These are phyloP conservation scores for Poecilia latipinna DNA, from an alignment of 2,113 vertebrate genomes.

Conservation along the genomic window DNA sequence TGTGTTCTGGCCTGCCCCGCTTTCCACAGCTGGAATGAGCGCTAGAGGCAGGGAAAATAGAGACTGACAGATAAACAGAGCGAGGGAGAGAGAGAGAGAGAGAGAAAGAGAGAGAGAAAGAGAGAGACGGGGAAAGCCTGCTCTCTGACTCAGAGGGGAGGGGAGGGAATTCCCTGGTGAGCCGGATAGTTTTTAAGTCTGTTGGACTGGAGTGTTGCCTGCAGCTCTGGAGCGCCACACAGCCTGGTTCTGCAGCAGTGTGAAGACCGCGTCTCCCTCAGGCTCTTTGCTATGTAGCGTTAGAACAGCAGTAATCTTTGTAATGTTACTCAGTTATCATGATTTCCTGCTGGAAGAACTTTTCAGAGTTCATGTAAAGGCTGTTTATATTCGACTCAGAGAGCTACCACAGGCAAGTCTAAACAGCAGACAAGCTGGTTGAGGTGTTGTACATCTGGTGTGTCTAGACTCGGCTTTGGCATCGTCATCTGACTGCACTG, in stretches of 20 bases:
- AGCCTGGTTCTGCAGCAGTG: constrained; percentile 54
- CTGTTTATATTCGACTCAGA: constrained; percentile 46
- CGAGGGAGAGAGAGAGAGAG: constrained; percentile 56
- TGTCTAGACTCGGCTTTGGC: constrained; percentile 68
- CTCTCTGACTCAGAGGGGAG: constrained; percentile 85
- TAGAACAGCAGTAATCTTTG: constrained; percentile 21
- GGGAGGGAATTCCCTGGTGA: constrained; percentile 95
- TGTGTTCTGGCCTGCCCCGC: constrained; percentile 75
- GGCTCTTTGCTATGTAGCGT: constrained; percentile 47
- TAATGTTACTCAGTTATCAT: constrained; percentile 15
- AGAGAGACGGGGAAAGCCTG: constrained; percentile 87
- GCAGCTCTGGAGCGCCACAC: constrained; percentile 65
- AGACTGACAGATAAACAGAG: constrained; percentile 45
- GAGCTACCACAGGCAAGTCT: constrained; percentile 50
- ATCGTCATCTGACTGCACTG: neutral
- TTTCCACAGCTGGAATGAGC: constrained; percentile 71
- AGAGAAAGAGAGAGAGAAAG: constrained; percentile 72
- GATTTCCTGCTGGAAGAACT: constrained; percentile 26
- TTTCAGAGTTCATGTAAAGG: constrained; percentile 38
- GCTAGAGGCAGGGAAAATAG: constrained; percentile 69
- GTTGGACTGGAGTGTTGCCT: constrained; percentile 82
- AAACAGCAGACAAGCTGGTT: constrained; percentile 58
- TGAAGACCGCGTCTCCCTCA: constrained; percentile 47
- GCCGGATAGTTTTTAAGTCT: constrained; percentile 89
- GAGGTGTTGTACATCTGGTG: constrained; percentile 53